phyloP scores from a whole-genome alignment of 2,797 vertebrate species.

The Antennarius maculatus region DNA sequence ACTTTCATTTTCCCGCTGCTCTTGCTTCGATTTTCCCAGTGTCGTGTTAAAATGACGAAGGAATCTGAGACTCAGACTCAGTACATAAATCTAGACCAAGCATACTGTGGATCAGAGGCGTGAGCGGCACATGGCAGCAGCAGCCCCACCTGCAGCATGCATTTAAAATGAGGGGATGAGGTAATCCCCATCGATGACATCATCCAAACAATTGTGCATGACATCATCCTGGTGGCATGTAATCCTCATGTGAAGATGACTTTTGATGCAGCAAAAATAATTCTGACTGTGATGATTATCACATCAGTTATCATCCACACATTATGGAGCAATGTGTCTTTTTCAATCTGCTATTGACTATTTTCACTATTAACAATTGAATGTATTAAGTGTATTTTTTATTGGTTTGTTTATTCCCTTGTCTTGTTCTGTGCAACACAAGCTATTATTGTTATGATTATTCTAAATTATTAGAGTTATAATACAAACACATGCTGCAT shows the following conservation, averaged over 20 bases:
- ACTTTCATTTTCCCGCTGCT: neutral
- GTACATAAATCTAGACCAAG: neutral
- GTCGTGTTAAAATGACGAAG: neutral
- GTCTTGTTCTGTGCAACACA: too few species aligned
- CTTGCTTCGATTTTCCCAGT: neutral
- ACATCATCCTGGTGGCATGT: slow-evolving; percentile 61
- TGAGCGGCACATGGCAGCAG: neutral
- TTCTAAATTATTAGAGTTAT: too few species aligned
- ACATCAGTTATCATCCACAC: too few species aligned
- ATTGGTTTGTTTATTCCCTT: too few species aligned
- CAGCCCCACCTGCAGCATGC: slow-evolving; percentile 10
- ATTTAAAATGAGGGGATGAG: slow-evolving; percentile 50
- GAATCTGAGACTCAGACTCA: neutral
- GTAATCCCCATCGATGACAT: slow-evolving; percentile 50
- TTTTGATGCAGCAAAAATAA: neutral
- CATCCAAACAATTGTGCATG: slow-evolving; percentile 55
- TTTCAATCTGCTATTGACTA: neutral
- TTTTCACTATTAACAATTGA: too few species aligned
- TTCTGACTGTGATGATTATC: too few species aligned
- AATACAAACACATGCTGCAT: too few species aligned
- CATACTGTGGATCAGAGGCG: neutral
- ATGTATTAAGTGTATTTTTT: too few species aligned
- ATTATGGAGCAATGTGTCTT: too few species aligned
- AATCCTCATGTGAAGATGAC: slow-evolving; percentile 30
- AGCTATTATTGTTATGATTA: too few species aligned